These are phyloP conservation scores for Macaria notata DNA, from an alignment of 2,888 invertebrate species.

Conservation along the genomic window DNA sequence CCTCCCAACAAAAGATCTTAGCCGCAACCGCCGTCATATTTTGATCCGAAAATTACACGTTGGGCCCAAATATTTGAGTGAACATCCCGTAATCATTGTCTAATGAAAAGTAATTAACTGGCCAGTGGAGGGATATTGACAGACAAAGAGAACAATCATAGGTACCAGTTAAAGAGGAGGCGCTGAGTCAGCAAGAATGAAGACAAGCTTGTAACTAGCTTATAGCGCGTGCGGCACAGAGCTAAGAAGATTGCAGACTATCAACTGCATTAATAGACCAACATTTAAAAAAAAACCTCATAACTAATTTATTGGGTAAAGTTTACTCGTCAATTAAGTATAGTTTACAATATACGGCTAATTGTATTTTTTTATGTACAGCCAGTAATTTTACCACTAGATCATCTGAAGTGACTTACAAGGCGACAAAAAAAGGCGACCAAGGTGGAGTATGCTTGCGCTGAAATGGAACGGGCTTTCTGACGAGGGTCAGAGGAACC, in stretches of 20 bases:
- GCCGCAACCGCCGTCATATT: conserved; percentile 21
- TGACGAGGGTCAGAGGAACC: too few relatives aligned
- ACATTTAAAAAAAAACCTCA: too few relatives aligned
- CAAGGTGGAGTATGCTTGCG: too few relatives aligned
- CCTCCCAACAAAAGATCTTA: conserved; percentile 3
- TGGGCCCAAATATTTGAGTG: conserved; percentile 36
- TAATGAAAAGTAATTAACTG: conserved; percentile 81
- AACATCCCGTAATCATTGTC: conserved; percentile 39
- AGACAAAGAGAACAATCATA: conserved; percentile 79
- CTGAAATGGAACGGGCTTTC: too few relatives aligned
- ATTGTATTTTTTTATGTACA: too few relatives aligned
- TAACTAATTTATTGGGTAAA: too few relatives aligned
- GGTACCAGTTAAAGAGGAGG: conserved; percentile 72
- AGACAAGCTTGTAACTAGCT: conserved; percentile 65
- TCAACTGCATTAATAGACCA: too few relatives aligned
- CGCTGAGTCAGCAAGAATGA: conserved; percentile 75
- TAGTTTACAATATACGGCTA: too few relatives aligned
- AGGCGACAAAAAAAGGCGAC: too few relatives aligned
- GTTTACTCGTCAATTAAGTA: too few relatives aligned
- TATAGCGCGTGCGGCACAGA: conserved; percentile 45
- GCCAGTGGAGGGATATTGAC: conserved; percentile 55
- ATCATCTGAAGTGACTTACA: too few relatives aligned
- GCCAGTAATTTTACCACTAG: too few relatives aligned
- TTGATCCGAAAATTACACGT: conserved; percentile 36
- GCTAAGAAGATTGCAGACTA: conserved; percentile 9